These are phyloP conservation scores for Myanophis thanlyinensis DNA, from an alignment of 2,113 vertebrate species.

Conservation along the genomic window DNA sequence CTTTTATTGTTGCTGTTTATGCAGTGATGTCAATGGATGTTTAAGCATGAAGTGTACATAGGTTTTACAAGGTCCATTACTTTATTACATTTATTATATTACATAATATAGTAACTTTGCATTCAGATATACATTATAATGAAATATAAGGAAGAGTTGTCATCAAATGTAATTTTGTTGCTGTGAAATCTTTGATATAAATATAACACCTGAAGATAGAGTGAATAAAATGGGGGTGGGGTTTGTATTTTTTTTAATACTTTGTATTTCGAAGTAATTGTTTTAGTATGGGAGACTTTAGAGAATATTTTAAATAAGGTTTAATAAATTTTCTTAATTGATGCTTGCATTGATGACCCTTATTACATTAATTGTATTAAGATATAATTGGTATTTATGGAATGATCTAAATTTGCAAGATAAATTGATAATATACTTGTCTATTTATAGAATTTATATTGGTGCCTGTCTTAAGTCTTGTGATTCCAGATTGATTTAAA, in stretches of 20 bases:
- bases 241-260: conserved; percentile 53
- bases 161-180: conserved; percentile 55
- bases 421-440: not conserved
- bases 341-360: conserved; percentile 56
- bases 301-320: conserved; percentile 46
- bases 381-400: conserved; percentile 31
- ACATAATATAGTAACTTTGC: not conserved
- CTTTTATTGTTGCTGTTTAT: not conserved
- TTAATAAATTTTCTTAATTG: conserved; percentile 49
- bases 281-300: conserved; percentile 63
- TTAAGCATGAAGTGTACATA: not conserved
- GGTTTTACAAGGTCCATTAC: not conserved
- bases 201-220: conserved; percentile 63
- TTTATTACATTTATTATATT: not conserved
- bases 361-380: conserved; percentile 52
- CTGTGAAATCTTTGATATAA: conserved; percentile 65
- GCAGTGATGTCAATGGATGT: not conserved
- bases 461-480: not conserved
- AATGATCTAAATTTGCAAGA: conserved; percentile 38
- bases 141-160: not conserved
- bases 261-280: conserved; percentile 55
- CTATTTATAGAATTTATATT: not conserved
- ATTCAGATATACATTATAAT: conserved; percentile 30
- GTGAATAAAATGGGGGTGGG: conserved; percentile 66
- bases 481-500: not conserved